Evolutionary conservation across 2,797 vertebrate genomes (phyloP).

Genomic region (Scomberomorus guttatus): DNA sequence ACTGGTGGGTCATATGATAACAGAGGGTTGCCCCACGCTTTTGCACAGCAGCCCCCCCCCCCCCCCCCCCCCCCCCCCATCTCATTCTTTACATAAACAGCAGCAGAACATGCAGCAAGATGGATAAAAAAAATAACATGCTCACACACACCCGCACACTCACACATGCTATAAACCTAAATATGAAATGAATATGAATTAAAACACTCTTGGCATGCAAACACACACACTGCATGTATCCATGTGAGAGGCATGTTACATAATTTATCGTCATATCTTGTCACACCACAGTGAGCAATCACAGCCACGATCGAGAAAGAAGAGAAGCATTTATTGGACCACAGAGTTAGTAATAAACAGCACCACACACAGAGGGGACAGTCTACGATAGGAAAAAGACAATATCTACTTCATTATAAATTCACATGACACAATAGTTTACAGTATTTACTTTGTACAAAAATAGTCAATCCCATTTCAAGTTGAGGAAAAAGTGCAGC

Average conservation of each 20-base stretch:
- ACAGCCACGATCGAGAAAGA: constrained; percentile 34
- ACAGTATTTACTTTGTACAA: constrained; percentile 9
- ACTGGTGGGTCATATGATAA: constrained; percentile 44
- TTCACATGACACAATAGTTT: not conserved
- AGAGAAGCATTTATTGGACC: constrained; percentile 50
- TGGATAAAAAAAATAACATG: constrained; percentile 16
- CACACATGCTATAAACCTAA: constrained; percentile 47
- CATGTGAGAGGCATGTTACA: constrained; percentile 51
- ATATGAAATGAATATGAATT: not conserved
- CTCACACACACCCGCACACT: constrained; percentile 25
- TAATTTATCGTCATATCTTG: constrained; percentile 11
- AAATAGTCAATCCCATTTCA: constrained; percentile 12
- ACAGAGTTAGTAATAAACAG: constrained; percentile 31
- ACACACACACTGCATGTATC: constrained; percentile 33
- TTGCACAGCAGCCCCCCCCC: constrained; percentile 44
- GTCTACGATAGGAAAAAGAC: constrained; percentile 51
- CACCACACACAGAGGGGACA: constrained; percentile 62
- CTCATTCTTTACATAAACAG: constrained; percentile 54
- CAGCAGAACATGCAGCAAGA: constrained; percentile 71
- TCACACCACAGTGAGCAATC: constrained; percentile 29
- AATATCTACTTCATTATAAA: constrained; percentile 41
- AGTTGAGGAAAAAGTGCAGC: constrained; percentile 53
- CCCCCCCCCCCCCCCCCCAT: constrained; percentile 33
- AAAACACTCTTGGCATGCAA: constrained; percentile 56
- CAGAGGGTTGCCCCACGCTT: constrained; percentile 40